Conservation (phyloP, 2,888 invertebrate species). For the Lepas anatifera region DNA sequence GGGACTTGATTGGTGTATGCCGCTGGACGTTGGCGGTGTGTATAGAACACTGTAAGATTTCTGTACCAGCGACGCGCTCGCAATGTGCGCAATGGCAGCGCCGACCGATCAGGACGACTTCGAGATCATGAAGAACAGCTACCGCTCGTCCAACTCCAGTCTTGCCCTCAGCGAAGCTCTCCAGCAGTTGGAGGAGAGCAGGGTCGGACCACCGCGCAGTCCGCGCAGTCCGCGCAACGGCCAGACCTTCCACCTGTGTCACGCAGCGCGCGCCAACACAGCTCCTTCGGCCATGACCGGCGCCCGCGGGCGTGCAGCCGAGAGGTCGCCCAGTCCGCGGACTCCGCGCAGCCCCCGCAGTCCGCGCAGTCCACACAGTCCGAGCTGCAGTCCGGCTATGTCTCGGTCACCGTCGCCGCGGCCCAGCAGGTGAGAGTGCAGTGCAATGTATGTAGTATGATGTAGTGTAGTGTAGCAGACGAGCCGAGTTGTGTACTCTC, state of each 20-base stretch:
- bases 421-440: background rate
- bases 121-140: slow-evolving; percentile 8
- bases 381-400: slow-evolving; percentile 13
- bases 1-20: too few relatives aligned
- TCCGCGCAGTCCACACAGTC: slow-evolving; percentile 14
- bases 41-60: too few relatives aligned
- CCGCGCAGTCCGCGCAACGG: slow-evolving; percentile 19
- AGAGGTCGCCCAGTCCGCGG: background rate
- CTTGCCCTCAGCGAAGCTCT: background rate
- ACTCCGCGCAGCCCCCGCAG: slow-evolving; percentile 12
- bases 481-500: too few relatives aligned
- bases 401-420: slow-evolving; percentile 20
- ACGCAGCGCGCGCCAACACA: background rate
- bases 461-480: too few relatives aligned
- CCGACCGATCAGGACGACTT: background rate
- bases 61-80: too few relatives aligned
- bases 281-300: background rate
- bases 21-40: too few relatives aligned
- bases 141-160: background rate
- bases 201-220: slow-evolving; percentile 14
- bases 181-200: background rate
- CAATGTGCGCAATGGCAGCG: background rate
- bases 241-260: background rate
- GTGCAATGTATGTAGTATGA: too few relatives aligned
- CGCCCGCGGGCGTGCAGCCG: background rate